Conservation (phyloP, 2,888 invertebrate species). For the Pyrgus malvae region DNA sequence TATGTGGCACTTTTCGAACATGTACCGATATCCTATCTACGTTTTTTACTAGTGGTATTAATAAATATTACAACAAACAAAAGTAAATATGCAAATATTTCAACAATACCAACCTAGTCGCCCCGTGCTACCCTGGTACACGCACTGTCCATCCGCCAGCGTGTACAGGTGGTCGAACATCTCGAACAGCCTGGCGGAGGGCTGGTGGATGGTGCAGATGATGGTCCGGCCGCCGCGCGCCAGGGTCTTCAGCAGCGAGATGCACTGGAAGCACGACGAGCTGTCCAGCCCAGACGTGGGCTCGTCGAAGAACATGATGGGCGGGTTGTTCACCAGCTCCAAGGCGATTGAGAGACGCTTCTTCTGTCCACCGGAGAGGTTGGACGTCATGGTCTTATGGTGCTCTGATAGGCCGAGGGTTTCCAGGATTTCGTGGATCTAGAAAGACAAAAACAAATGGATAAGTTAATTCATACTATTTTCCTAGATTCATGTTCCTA, state of each 20-base stretch:
- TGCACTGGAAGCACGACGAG: conserved; percentile 97
- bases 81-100: too few species aligned
- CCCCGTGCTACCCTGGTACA: conserved; percentile 97
- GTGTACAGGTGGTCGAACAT: conserved; percentile 98
- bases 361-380: conserved; percentile 96
- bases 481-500: too few species aligned
- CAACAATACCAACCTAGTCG: too few species aligned
- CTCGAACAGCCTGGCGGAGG: conserved; percentile 97
- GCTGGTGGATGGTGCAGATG: conserved; percentile 98
- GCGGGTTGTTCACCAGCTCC: conserved; percentile 97
- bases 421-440: conserved; percentile 96
- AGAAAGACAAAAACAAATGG: conserved; percentile 39
- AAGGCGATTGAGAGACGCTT: conserved; percentile 96
- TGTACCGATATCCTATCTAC: too few species aligned
- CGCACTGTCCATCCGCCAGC: conserved; percentile 95
- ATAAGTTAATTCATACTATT: conserved; percentile 1
- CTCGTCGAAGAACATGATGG: conserved; percentile 98
- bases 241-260: conserved; percentile 92
- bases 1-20: too few species aligned
- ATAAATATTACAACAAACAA: too few species aligned
- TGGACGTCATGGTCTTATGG: conserved; percentile 93
- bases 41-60: too few species aligned
- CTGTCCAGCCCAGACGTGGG: conserved; percentile 98
- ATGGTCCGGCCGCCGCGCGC: conserved; percentile 96
- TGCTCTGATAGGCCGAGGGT: conserved; percentile 94